Base-by-base conservation (phyloP, 2,113 vertebrate species). In the Rhea americana region DNA sequence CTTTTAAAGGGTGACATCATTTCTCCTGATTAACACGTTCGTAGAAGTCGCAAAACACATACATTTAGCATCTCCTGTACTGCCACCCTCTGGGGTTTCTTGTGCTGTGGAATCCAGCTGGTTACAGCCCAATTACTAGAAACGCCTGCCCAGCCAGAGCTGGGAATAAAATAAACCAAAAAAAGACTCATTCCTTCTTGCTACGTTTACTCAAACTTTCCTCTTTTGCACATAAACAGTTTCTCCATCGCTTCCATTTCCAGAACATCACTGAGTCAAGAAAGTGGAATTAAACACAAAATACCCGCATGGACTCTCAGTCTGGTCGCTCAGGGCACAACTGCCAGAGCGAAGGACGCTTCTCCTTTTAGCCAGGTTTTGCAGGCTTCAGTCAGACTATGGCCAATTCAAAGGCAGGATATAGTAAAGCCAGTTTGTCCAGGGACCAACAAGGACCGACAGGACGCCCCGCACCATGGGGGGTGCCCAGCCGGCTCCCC, bases 41-140 rank as follows among this genome's bases (percentile, higher is more conserved):
- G 15, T 35, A 53, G 25, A 11, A 19, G 65, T 68, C 24, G 1
- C 2, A 58, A 63, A 71, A 39, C 45, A 61, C 35, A 2, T 0
- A 18, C 14, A 4, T 19, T 56, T 56, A 25, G 19, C 35, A 41
- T 50, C 26, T 20, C 51, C 51, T 15, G 19, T 22, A 73, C 47
- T 51, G 20, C 13, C 61, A 78, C 41, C 19, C 15, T 16, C 7
- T 22, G 20, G 9, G 39, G 15, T 39, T 28, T 35, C 53, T n/a
- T 37, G 32, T 26, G 51, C 76, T 39, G 47, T 50, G 53, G 43
- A 30, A 41, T 25, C 35, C 76, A 73, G 22, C 28, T 74, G 72
- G 48, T 51, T 65, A 43, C 58, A 25, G 39, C 68, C 56, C 26
- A 70, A 8, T 5, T 58, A 39, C 45, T n/a, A 55, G 37, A 62